These are phyloP conservation scores for Tachysurus fulvidraco DNA, from an alignment of 2,113 vertebrate genomes.

Conservation along the genomic window DNA sequence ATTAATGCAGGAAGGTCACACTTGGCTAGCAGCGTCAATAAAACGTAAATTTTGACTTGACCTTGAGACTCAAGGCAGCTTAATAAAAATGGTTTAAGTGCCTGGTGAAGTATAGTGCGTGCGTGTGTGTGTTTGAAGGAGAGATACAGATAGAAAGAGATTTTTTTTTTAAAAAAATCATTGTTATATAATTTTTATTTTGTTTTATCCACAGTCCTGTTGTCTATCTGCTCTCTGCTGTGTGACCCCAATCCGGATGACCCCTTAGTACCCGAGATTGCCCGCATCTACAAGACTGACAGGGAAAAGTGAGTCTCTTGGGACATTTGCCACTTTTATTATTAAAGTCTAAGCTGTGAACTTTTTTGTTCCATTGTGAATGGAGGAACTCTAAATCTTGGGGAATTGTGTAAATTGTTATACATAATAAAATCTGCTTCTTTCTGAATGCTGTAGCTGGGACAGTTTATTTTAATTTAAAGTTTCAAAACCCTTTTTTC, in stretches of 20 bases:
- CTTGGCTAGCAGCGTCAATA: no score
- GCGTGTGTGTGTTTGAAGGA: no score
- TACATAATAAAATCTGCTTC: neutral
- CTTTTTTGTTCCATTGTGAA: neutral
- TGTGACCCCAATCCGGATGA: slow-evolving; percentile 99
- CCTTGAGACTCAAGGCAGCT: neutral
- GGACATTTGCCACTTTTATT: neutral
- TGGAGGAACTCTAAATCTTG: neutral
- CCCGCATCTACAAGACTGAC: slow-evolving; percentile 99
- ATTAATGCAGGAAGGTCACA: neutral
- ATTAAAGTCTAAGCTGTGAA: no score
- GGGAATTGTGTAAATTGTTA: neutral
- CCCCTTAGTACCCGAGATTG: slow-evolving; percentile 99
- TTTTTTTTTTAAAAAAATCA: neutral
- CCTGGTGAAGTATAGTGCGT: neutral
- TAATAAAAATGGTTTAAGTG: neutral
- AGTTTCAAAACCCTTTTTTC: neutral
- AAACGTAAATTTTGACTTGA: neutral
- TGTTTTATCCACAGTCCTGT: slow-evolving; percentile 81
- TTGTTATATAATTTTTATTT: neutral
- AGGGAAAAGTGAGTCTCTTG: slow-evolving; percentile 95
- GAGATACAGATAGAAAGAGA: no score
- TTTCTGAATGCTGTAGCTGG: neutral
- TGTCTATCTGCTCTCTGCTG: slow-evolving; percentile 99
- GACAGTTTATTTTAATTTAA: no score